These are phyloP conservation scores for Hydriomena furcata DNA, from an alignment of 2,888 invertebrate genomes.

Conservation along the genomic window DNA sequence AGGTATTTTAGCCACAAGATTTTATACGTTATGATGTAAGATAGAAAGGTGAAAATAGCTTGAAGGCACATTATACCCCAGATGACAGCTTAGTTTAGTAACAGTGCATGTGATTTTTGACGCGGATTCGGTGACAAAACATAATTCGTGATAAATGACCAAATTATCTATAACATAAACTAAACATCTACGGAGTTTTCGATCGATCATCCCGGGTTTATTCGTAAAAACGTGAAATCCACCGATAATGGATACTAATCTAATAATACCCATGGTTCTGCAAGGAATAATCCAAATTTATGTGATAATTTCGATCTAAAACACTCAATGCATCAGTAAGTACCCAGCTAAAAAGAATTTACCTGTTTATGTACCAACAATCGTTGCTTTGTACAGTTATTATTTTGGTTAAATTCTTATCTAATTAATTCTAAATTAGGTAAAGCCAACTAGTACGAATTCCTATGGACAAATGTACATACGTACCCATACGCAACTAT, in stretches of 20 bases:
- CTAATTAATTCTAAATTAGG: conserved; percentile 2
- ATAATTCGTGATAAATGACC: conserved; percentile 2
- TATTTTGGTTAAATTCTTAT: no score
- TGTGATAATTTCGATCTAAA: conserved; percentile 12
- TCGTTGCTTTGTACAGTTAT: no score
- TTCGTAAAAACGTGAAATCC: not conserved
- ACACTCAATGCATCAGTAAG: conserved; percentile 16
- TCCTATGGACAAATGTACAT: conserved; percentile 2
- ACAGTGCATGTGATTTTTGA: conserved; percentile 64
- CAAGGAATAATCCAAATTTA: conserved; percentile 9
- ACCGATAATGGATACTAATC: conserved; percentile 19
- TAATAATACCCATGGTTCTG: conserved; percentile 13
- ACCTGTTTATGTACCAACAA: not conserved
- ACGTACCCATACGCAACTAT: no score
- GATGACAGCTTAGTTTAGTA: conserved; percentile 68
- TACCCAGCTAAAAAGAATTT: not conserved
- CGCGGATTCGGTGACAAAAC: conserved; percentile 46
- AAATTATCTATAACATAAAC: not conserved
- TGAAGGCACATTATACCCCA: conserved; percentile 40
- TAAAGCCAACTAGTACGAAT: conserved; percentile 13
- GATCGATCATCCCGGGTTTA: not conserved
- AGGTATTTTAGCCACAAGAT: conserved; percentile 27
- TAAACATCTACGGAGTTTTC: not conserved
- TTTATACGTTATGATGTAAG: conserved; percentile 32
- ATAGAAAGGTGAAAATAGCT: conserved; percentile 27